phyloP scores from a whole-genome alignment of 2,888 invertebrate genomes.

The Proisotoma minuta region DNA sequence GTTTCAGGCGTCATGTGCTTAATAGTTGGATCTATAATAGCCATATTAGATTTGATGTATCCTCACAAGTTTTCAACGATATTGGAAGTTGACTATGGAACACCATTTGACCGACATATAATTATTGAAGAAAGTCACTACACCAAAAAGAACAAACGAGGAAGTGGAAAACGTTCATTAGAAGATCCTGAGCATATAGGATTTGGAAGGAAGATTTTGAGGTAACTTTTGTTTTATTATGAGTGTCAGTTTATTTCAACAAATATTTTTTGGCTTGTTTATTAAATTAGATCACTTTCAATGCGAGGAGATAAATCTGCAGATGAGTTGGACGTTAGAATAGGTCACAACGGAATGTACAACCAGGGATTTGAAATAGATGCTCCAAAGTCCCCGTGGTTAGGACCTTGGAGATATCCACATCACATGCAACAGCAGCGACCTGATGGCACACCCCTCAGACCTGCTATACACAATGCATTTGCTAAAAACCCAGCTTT shows the following conservation, averaged over 20 bases:
- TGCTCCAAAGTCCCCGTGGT: constrained; percentile 61
- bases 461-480: constrained; percentile 39
- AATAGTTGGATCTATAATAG: constrained; percentile 32
- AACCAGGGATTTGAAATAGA: constrained; percentile 67
- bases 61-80: constrained; percentile 89
- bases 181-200: constrained; percentile 58
- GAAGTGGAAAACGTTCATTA: constrained; percentile 56
- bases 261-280: constrained; percentile 6
- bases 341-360: constrained; percentile 57
- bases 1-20: constrained; percentile 37
- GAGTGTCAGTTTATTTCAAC: not conserved
- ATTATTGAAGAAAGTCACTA: constrained; percentile 78
- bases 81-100: constrained; percentile 86
- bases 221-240: constrained; percentile 52
- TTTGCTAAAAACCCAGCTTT: constrained; percentile 49
- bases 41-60: constrained; percentile 72
- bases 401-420: constrained; percentile 60
- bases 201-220: constrained; percentile 65
- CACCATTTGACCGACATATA: constrained; percentile 86
- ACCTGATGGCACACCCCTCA: constrained; percentile 34
- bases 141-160: constrained; percentile 62
- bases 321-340: constrained; percentile 41
- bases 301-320: constrained; percentile 49
- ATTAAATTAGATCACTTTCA: constrained; percentile 48
- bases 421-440: constrained; percentile 45